These are phyloP conservation scores for Heterocephalus glaber DNA, from an alignment of 2,113 vertebrate species.

Conservation along the genomic window DNA sequence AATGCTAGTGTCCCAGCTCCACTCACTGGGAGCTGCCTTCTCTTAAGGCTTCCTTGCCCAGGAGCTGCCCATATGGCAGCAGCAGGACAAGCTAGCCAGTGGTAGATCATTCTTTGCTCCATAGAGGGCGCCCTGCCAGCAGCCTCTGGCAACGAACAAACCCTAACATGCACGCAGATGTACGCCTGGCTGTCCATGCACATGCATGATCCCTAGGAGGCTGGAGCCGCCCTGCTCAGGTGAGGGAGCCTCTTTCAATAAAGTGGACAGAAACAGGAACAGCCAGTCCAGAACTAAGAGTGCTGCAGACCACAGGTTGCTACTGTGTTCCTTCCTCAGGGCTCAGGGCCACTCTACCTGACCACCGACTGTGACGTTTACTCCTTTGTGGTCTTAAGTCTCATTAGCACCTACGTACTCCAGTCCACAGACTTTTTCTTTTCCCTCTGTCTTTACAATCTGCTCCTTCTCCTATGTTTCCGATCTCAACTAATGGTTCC, in stretches of 20 bases:
- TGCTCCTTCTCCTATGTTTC: not conserved
- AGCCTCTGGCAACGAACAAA: not conserved
- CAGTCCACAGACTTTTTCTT: not conserved
- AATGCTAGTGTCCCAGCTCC: not conserved
- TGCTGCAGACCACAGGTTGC: not conserved
- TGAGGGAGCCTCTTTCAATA: not conserved
- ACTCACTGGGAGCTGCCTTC: not conserved
- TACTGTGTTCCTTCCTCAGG: too few relatives aligned
- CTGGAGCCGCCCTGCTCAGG: not conserved
- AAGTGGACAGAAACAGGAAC: not conserved
- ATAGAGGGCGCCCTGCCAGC: not conserved
- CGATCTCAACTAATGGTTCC: not conserved
- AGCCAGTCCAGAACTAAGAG: not conserved
- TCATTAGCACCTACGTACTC: not conserved
- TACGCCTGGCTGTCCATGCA: too few relatives aligned
- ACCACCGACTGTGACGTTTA: not conserved
- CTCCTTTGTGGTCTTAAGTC: not conserved
- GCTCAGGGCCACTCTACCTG: not conserved
- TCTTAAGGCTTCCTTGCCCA: not conserved
- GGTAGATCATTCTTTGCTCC: not conserved
- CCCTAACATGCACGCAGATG: not conserved
- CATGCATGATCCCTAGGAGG: not conserved
- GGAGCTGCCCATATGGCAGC: not conserved
- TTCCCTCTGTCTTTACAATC: not conserved
- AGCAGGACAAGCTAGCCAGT: not conserved